Conservation (phyloP, 1,140 invertebrate species). For the Diabrotica virgifera region DNA sequence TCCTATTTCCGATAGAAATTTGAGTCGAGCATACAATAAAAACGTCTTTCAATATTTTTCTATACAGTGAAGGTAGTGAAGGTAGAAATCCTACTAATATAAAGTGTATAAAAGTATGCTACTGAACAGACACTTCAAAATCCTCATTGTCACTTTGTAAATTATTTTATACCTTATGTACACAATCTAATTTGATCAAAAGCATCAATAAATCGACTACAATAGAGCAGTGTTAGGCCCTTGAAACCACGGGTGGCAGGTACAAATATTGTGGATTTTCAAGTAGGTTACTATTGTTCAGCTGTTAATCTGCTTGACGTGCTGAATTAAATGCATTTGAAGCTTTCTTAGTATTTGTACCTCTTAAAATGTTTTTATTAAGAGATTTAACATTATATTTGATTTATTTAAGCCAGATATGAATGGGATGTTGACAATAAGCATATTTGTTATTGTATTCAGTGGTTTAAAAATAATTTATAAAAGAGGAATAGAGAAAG, state of each 20-base stretch:
- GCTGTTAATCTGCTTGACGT: neutral
- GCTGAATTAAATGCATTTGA: conserved; percentile 1
- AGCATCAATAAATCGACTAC: neutral
- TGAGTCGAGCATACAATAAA: too few species aligned
- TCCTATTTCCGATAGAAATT: too few species aligned
- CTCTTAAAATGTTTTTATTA: conserved; percentile 1
- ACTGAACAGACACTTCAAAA: neutral
- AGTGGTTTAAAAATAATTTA: too few species aligned
- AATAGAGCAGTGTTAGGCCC: neutral
- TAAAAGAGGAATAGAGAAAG: too few species aligned
- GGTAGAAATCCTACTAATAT: neutral
- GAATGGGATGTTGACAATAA: neutral
- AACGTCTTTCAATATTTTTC: too few species aligned
- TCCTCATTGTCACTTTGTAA: neutral
- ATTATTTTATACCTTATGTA: conserved; percentile 3
- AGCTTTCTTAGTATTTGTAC: neutral
- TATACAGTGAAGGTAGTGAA: neutral
- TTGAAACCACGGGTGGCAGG: neutral
- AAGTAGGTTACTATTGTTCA: neutral
- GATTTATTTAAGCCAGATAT: neutral
- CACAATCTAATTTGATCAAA: neutral
- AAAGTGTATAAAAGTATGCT: neutral
- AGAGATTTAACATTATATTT: conserved; percentile 1
- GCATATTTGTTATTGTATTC: neutral
- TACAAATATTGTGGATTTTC: conserved; percentile 3